Evolutionary conservation across 53 echinoderm and acorn worm genomes (phyloP).

Genomic region (Echinometra lucunter): DNA sequence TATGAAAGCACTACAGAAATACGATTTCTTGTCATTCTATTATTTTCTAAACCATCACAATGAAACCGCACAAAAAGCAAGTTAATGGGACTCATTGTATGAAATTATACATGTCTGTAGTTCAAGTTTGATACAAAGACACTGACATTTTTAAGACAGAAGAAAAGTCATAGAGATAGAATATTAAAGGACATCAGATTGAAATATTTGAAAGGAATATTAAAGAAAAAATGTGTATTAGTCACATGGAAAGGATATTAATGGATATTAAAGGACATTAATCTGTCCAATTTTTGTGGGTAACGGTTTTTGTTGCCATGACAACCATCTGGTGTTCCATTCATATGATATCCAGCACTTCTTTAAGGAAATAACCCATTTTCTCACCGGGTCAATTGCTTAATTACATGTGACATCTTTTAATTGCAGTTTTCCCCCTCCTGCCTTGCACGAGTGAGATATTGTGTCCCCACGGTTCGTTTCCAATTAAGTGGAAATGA

Average conservation of each 20-base stretch:
- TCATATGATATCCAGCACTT: neutral
- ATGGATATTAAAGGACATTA: neutral
- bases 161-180: neutral
- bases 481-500: conserved; percentile 8
- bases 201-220: neutral
- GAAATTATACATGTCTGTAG: neutral
- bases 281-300: neutral
- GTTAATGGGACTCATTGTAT: neutral
- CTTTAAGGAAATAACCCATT: neutral
- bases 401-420: conserved; percentile 13
- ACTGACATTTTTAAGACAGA: neutral
- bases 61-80: too few relatives aligned
- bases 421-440: conserved; percentile 57
- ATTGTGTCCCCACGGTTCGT: neutral
- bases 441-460: neutral
- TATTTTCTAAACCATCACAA: neutral
- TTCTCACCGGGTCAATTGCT: conserved; percentile 10
- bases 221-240: too few relatives aligned
- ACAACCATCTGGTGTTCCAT: neutral
- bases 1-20: conserved; percentile 2
- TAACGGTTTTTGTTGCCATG: neutral
- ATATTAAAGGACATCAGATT: neutral
- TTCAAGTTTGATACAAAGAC: neutral
- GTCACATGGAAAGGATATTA: neutral
- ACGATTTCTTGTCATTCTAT: neutral